Base-by-base conservation (phyloP, 37 sponge, comb jelly and placozoan genomes). In the Beroe forskalii region DNA sequence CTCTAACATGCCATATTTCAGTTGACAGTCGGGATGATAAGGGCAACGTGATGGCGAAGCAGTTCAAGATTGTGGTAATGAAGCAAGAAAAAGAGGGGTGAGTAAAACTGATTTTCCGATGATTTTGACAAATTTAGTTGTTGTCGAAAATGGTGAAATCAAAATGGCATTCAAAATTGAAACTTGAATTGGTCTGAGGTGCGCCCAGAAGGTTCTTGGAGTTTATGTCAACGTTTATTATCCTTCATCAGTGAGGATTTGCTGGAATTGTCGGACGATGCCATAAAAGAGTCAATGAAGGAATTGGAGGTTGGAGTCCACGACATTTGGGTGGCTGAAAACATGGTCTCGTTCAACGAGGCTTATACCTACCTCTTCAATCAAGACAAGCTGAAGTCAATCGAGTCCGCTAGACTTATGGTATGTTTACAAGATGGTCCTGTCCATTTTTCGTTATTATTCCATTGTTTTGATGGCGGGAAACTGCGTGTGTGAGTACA, bases 61-160 rank as follows among this genome's bases (percentile, higher is more conserved):
- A 80, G 30, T 80, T 33, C 86, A 80, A 80, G 86, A 80, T 80
- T 19, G 86, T 80, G 0, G 86, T 80, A 2, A 80, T 80, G 86
- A 80, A 80, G 35, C 86, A 80, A 24, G 27, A 80, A 23, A 8
- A 24, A 80, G 35, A 80, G 37, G 86, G 40, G 86, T 80, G 55
- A 80, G 55, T 80, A 30, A 64, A 22, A 64, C n/a, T n/a, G n/a
- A n/a, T n/a, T n/a, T n/a, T n/a, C n/a, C n/a, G n/a, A 20, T 55
- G 14, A 20, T 55, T 55, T 55, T 55, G 17, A 55, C 60, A 55
- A 55, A 55, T 55, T 55, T 17, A 20, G 60, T 55, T n/a, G n/a
- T n/a, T n/a, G n/a, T n/a, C n/a, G n/a, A n/a, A n/a, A n/a, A n/a
- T n/a, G n/a, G n/a, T n/a, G n/a, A n/a, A n/a, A n/a, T n/a, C n/a